These are phyloP conservation scores for Rhingia rostrata DNA, from an alignment of 2,888 invertebrate species.

Conservation along the genomic window DNA sequence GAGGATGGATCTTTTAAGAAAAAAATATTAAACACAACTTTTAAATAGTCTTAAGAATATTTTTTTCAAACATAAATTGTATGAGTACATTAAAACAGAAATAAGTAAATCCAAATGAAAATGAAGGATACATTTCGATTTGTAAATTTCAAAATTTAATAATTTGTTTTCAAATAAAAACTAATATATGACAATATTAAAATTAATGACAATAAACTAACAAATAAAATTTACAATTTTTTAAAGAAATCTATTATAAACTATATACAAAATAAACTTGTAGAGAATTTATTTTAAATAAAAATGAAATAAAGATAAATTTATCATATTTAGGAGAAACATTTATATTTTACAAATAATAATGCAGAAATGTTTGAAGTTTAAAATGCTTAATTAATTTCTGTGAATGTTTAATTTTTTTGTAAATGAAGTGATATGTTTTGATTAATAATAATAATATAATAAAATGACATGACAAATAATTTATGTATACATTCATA, in stretches of 20 bases:
- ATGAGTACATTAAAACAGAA: constrained; percentile 13
- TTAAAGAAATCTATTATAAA: constrained; percentile 30
- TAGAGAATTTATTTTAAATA: constrained; percentile 3
- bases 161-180: background rate
- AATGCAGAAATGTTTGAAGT: constrained; percentile 22
- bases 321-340: constrained; percentile 14
- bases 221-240: constrained; percentile 49
- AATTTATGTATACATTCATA: constrained; percentile 32
- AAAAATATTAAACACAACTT: constrained; percentile 35
- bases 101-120: constrained; percentile 33
- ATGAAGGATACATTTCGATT: constrained; percentile 32
- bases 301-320: constrained; percentile 34
- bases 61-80: constrained; percentile 12
- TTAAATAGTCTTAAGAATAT: constrained; percentile 36
- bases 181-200: constrained; percentile 46
- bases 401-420: constrained; percentile 26
- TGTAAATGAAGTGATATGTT: background rate
- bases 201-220: constrained; percentile 57
- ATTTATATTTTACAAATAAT: background rate
- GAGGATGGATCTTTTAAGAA: constrained; percentile 57
- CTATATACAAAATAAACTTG: constrained; percentile 8
- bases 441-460: constrained; percentile 35
- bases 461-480: constrained; percentile 46
- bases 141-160: constrained; percentile 65
- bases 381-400: constrained; percentile 23